Base-by-base conservation (phyloP, 2,797 vertebrate species). In the Melanotaenia parkinsoni region DNA sequence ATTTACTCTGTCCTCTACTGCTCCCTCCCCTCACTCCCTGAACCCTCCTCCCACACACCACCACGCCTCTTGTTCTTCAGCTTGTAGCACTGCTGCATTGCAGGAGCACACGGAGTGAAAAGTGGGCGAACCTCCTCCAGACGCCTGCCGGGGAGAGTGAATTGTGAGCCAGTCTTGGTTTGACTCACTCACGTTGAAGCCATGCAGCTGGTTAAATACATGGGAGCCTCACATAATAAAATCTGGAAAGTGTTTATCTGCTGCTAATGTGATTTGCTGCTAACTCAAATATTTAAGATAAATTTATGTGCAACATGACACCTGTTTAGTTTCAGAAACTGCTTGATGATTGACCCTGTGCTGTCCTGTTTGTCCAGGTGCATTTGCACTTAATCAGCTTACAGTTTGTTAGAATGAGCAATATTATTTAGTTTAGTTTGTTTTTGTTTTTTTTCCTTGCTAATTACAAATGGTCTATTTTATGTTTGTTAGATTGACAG, bases 11-110 rank as follows among this genome's bases (percentile, higher is more conserved):
- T 35, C 73, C 86, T 84, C 86, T 70, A 35, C 83, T 58, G 12
- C 35, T 32, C 67, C 72, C 76, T 51, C 58, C 53, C 79, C 74
- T 63, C 72, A 28, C 65, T 65, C 68, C 88, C 79, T 37, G 4
- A 71, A 73, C 72, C 63, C 67, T 65, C 71, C 86, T 78, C 70
- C 78, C 63, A 80, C 81, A 86, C 79, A 58, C 88, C 86, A 84
- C 87, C 87, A 92, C 86, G 87, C 76, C 53, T 77, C 77, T 84
- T 68, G 40, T 79, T 86, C 91, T 88, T 91, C 88, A 92, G 89
- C 90, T 91, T 83, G 76, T 88, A 89, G 88, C 76, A 79, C 84
- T 89, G 91, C 86, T 91, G 91, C 93, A 85, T 80, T 91, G 91
- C 89, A 83, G 93, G 92, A 94, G 92, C 89, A 86, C 88, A 87